A percentile compares a stretch with the other conserved stretches of the same genome.
Conservation (phyloP, 2,797 vertebrate species). For the Enteromius unitaeniatus region DNA sequence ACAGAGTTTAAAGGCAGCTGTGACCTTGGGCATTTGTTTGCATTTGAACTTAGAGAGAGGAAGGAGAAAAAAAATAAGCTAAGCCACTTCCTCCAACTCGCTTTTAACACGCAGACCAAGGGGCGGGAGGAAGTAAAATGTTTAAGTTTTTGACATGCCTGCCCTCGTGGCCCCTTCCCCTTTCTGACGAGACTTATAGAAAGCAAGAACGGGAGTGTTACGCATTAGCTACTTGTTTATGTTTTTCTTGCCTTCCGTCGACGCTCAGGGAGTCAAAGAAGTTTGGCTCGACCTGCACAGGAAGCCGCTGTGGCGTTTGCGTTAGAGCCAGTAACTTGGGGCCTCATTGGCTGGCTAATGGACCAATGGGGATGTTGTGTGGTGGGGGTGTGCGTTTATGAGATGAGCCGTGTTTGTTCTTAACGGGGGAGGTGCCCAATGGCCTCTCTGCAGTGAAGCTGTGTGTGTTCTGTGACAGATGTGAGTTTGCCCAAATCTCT, state of each 20-base stretch:
- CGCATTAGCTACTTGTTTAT: conserved; percentile 35
- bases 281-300: conserved; percentile 60
- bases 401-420: conserved; percentile 50
- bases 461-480: conserved; percentile 84
- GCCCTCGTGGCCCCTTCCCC: neutral
- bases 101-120: conserved; percentile 14
- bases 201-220: conserved; percentile 15
- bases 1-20: conserved; percentile 36
- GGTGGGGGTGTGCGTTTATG: conserved; percentile 21
- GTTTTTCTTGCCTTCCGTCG: conserved; percentile 34
- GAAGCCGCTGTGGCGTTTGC: conserved; percentile 67
- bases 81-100: conserved; percentile 57
- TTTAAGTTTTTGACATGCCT: conserved; percentile 26
- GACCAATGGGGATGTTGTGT: conserved; percentile 70
- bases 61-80: conserved; percentile 32
- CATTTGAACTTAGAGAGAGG: conserved; percentile 14
- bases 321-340: conserved; percentile 61
- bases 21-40: conserved; percentile 28
- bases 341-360: conserved; percentile 64
- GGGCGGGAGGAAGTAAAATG: conserved; percentile 11
- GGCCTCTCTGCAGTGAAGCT: conserved; percentile 72
- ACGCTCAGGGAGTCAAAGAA: conserved; percentile 20
- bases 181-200: neutral
- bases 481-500: conserved; percentile 89
- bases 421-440: conserved; percentile 54